Conservation (phyloP, 2,113 vertebrate genomes). For the Rhodinocichla rosea region DNA sequence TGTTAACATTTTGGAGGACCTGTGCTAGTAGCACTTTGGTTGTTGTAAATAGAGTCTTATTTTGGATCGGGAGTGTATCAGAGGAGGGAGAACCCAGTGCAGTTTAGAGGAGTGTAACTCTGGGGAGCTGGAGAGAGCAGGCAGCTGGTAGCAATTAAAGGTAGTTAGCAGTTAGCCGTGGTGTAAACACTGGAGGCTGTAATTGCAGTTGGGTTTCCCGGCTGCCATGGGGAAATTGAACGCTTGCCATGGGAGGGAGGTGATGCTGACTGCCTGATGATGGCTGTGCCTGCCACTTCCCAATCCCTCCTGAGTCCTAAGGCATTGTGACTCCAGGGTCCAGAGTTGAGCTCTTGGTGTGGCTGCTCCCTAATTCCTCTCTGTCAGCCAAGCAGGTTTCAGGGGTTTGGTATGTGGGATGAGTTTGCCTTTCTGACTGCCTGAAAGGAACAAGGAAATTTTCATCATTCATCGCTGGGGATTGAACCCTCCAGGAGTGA, state of each 20-base stretch:
- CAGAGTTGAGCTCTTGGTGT: not conserved
- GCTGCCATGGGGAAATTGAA: not conserved
- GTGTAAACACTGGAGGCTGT: not conserved
- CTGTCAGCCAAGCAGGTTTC: not conserved
- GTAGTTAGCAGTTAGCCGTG: not conserved
- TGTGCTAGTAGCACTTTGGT: not conserved
- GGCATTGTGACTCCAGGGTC: not conserved
- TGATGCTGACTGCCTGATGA: not conserved
- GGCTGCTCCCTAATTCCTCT: not conserved
- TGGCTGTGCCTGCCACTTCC: not conserved
- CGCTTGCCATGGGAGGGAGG: not conserved
- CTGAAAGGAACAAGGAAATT: not conserved
- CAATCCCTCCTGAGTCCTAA: not conserved
- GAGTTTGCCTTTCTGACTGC: not conserved
- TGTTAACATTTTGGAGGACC: not conserved
- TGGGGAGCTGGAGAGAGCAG: not conserved
- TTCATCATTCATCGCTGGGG: not conserved
- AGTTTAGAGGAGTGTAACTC: not conserved
- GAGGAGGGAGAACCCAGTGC: not conserved
- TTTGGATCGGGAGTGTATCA: fast-evolving
- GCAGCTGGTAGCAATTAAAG: not conserved
- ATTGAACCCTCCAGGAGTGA: not conserved
- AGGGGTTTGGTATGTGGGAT: not conserved
- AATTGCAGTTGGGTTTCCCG: not conserved
- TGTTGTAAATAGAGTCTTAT: not conserved